A percentile compares a stretch with the other conserved stretches of the same genome.
Conservation (phyloP, 1,140 invertebrate genomes). For the Epicauta chinensis region DNA sequence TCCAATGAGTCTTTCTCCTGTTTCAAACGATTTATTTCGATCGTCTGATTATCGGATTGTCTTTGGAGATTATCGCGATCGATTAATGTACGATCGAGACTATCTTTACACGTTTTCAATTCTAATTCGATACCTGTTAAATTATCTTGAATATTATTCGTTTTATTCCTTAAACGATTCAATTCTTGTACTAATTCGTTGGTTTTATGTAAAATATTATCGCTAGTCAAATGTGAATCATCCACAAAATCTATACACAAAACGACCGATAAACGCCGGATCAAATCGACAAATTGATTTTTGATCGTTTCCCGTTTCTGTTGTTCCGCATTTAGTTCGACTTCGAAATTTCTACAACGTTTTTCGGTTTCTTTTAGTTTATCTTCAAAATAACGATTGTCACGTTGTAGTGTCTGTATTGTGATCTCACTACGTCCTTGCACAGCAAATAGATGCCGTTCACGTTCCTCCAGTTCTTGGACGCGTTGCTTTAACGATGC, state of each 20-base stretch:
- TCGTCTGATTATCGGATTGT: constrained; percentile 55
- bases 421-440: constrained; percentile 63
- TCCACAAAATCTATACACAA: constrained; percentile 62
- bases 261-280: constrained; percentile 58
- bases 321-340: constrained; percentile 61
- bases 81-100: constrained; percentile 53
- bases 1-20: constrained; percentile 63
- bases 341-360: constrained; percentile 62
- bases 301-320: constrained; percentile 58
- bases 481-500: constrained; percentile 69
- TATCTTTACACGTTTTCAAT: constrained; percentile 56
- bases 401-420: constrained; percentile 64
- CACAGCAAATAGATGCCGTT: constrained; percentile 55
- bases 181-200: constrained; percentile 63
- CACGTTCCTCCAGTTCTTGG: constrained; percentile 69
- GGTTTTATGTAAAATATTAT: constrained; percentile 62
- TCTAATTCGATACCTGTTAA: constrained; percentile 59
- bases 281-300: constrained; percentile 60
- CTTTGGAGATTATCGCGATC: constrained; percentile 66
- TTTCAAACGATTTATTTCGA: constrained; percentile 60
- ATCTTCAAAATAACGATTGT: constrained; percentile 65
- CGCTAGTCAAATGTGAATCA: constrained; percentile 51
- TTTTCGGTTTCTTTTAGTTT: constrained; percentile 67
- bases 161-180: constrained; percentile 45
- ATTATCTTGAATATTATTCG: constrained; percentile 53